phyloP scores from a whole-genome alignment of 2,797 vertebrate species.

The Catostomus latipinnis region DNA sequence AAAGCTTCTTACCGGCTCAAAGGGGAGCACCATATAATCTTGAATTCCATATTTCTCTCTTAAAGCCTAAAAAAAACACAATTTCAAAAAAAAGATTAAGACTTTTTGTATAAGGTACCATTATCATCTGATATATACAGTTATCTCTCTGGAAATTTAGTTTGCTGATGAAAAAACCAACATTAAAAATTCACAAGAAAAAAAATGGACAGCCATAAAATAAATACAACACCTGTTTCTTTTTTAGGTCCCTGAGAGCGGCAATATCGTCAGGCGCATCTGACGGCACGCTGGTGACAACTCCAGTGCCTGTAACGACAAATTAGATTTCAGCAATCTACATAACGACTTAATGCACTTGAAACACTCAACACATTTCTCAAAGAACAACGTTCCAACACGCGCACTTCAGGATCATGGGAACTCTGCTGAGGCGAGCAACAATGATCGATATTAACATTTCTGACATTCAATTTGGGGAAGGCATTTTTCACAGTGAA shows the following conservation, averaged over 20 bases:
- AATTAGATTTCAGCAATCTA: background rate
- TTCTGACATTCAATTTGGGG: conserved; percentile 52
- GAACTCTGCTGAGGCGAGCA: background rate
- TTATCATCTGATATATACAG: background rate
- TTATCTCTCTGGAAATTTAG: background rate
- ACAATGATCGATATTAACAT: background rate
- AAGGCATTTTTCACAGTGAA: conserved; percentile 19
- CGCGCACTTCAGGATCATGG: background rate
- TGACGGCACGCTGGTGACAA: conserved; percentile 96
- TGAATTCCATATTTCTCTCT: conserved; percentile 92
- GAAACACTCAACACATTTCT: background rate
- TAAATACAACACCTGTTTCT: conserved; percentile 86
- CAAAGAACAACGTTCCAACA: background rate
- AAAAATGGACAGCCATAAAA: conserved; percentile 11
- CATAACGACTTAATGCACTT: background rate
- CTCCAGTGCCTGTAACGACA: conserved; percentile 84
- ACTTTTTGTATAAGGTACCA: background rate
- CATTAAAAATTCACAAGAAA: background rate
- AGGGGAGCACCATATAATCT: conserved; percentile 96
- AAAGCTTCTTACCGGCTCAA: conserved; percentile 88
- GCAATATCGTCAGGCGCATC: conserved; percentile 95
- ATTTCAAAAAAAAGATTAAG: background rate
- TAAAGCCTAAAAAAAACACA: conserved; percentile 79
- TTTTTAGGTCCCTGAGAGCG: conserved; percentile 94
- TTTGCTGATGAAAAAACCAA: background rate